phyloP scores from a whole-genome alignment of 2,888 invertebrate genomes.

The Salpingus planirostris region DNA sequence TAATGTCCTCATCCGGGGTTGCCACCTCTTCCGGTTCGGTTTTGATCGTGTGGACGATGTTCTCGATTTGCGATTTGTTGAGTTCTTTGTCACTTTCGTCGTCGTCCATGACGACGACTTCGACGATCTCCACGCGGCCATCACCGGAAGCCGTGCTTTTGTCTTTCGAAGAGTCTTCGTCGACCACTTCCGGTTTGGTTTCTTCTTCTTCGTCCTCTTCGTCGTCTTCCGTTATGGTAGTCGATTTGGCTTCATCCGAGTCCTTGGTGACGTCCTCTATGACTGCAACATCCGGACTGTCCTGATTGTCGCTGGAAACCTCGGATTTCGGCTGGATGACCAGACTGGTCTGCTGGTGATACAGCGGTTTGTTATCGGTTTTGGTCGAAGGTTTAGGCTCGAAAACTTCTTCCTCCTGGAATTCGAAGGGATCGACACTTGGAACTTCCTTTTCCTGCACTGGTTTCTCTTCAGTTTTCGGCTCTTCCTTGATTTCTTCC shows the following conservation, averaged over 20 bases:
- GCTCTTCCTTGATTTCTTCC: constrained; percentile 13
- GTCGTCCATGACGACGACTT: constrained; percentile 41
- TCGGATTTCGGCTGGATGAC: not conserved
- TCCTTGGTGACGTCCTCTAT: constrained; percentile 13
- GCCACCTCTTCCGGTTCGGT: constrained; percentile 14
- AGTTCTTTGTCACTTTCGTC: constrained; percentile 33
- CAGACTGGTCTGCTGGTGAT: not conserved
- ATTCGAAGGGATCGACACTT: constrained; percentile 38
- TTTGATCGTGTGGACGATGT: constrained; percentile 28
- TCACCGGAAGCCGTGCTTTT: constrained; percentile 27
- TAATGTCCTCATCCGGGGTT: constrained; percentile 22
- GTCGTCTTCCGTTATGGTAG: constrained; percentile 1
- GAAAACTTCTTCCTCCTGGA: constrained; percentile 37
- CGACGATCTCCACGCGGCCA: constrained; percentile 40
- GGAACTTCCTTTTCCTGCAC: constrained; percentile 10
- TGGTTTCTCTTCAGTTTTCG: constrained; percentile 15
- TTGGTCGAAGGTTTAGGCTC: constrained; percentile 15
- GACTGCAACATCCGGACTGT: not conserved
- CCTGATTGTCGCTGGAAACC: not conserved
- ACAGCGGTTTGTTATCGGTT: not conserved
- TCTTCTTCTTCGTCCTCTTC: constrained; percentile 18
- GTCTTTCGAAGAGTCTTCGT: constrained; percentile 15
- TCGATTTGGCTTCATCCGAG: not conserved
- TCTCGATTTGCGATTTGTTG: constrained; percentile 35
- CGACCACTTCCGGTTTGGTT: constrained; percentile 18